Evolutionary conservation across 2,888 invertebrate genomes (phyloP).

Genomic region (Conus canariensis): DNA sequence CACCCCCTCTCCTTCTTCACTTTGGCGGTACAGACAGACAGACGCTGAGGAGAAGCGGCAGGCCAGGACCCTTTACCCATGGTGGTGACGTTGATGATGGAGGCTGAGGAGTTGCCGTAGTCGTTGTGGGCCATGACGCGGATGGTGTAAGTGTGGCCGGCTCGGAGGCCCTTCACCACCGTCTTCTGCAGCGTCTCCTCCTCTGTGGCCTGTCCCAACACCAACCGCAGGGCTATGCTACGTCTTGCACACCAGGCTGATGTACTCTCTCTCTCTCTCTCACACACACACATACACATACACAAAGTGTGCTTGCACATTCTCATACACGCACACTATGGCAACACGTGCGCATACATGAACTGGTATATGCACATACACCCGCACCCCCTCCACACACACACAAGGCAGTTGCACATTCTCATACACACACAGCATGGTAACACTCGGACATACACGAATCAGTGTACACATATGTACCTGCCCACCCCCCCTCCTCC

Average conservation of each 20-base stretch:
- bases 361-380: neutral
- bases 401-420: too few species aligned
- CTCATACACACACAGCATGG: too few species aligned
- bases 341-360: too few species aligned
- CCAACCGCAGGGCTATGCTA: neutral
- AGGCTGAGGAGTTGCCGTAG: slow-evolving; percentile 14
- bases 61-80: neutral
- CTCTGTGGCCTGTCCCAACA: neutral
- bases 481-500: too few species aligned
- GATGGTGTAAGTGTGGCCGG: slow-evolving; percentile 29
- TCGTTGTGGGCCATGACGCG: slow-evolving; percentile 32
- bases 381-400: neutral
- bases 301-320: neutral
- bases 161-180: neutral
- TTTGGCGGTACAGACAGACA: neutral
- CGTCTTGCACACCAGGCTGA: too few species aligned
- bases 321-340: neutral
- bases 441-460: too few species aligned
- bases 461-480: too few species aligned
- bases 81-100: neutral
- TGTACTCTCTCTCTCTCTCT: neutral
- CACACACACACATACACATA: slow-evolving; percentile 3
- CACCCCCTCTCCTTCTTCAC: too few species aligned
- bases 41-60: neutral
- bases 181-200: neutral